Base-by-base conservation (phyloP, 2,113 vertebrate species). In the Cryptotis parvus region DNA sequence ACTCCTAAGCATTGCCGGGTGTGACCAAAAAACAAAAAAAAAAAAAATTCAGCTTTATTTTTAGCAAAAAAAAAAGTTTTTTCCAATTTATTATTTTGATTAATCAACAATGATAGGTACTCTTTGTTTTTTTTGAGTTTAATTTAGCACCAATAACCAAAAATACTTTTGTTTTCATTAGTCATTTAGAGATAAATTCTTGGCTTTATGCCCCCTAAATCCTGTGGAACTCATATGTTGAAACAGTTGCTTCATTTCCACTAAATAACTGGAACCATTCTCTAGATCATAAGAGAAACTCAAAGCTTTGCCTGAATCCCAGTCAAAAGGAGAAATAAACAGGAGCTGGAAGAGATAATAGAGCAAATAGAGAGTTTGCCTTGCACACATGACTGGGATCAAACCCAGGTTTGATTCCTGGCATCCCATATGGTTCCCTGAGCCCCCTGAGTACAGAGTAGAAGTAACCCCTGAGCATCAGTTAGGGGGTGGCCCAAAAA, bases 191-290 rank as follows among this genome's bases (percentile, higher is more conserved):
- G 33, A 76, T 66, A 24, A 81, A 85, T 88, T 88, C 72, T 61
- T 94, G 91, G 91, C 84, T 84, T 15, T 4, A 79, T 83, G 68
- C n/a, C 63, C n/a, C 33, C 66, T 37, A 70, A 87, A 69, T 63
- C 37, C 78, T 65, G 45, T 82, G 61, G 22, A 92, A 74, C 24
- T 97, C 77, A 86, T 22, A 68, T 91, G 49, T 69, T 45, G 20
- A 83, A 93, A 89, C 2, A 65, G 55, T 27, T 91, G 75, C 61
- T 93, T 61, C 0, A 66, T 93, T 97, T 94, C 85, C 84, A 95
- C 66, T 63, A 85, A 90, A 78, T 41, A 84, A 70, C 0, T 45
- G 29, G 87, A 91, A 81, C 0, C 0, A 5, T 52, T 61, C 20
- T 35, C 75, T 33, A 24, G 41, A 35, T 83, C 58, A 72, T 81